Evolutionary conservation across 2,888 invertebrate genomes (phyloP).

Genomic region (Hetaerina titia): DNA sequence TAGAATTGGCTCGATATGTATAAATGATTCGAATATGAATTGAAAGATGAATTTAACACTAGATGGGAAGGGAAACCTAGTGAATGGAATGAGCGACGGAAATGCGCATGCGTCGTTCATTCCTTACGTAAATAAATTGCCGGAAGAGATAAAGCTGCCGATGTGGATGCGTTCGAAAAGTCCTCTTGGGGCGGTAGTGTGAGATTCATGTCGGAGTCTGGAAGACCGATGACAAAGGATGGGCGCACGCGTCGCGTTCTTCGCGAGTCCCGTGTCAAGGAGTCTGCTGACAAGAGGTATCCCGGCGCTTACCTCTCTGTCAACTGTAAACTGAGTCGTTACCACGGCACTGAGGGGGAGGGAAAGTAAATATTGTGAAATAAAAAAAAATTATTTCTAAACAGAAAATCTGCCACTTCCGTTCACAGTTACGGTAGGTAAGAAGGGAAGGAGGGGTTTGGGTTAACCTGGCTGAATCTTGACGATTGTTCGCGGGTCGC

Average conservation of each 20-base stretch:
- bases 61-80: too few species aligned
- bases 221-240: not conserved
- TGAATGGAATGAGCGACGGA: too few species aligned
- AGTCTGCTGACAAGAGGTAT: not conserved
- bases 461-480: not conserved
- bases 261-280: not conserved
- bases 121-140: too few species aligned
- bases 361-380: not conserved
- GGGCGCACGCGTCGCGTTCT: not conserved
- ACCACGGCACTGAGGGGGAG: not conserved
- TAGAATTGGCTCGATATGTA: too few species aligned
- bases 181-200: not conserved
- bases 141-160: not conserved
- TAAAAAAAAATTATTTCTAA: not conserved
- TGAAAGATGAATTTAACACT: too few species aligned
- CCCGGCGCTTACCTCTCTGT: not conserved
- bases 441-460: not conserved
- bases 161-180: not conserved
- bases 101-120: too few species aligned
- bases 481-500: slow-evolving; percentile 14
- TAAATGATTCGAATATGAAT: too few species aligned
- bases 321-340: not conserved
- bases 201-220: not conserved
- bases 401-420: not conserved
- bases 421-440: not conserved